Evolutionary conservation across 2,888 invertebrate genomes (phyloP), one percentile per base, ranked within the genome.

Genomic region (Ashinkailepas kermadecensis): DNA sequence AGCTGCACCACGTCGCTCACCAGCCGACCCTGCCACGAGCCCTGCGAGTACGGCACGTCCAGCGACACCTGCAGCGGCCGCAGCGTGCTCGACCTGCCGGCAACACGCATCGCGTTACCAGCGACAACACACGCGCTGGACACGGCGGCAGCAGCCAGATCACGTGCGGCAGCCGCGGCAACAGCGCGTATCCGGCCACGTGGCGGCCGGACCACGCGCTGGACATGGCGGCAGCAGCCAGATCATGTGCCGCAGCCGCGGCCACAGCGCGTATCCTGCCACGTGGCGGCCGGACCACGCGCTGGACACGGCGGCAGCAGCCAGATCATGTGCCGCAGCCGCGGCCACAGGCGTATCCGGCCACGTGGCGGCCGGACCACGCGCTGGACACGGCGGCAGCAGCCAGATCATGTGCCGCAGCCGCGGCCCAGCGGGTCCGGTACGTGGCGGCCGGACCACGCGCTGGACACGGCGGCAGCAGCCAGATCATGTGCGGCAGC

Each of bases 11-110:
- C 86, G 85, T 91, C 91, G 57, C 88, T 88, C 0, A 89, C 90
- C 62, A 91, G 87, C 13, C 87, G 86, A 0, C 90, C 90, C 67
- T 87, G 86, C 91, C 91, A 92, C 84, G 88, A 88, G 0, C 91
- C 91, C 86, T 90, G 89, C 0, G 91, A 90, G 85, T 91, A 92
- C 13, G 87, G 87, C n/a, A 89, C 87, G 82, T 86, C 84, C 1
- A 89, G 86, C 21, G 83, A 82, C 57, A 83, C 85, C 13, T 86
- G 85, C 21, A 84, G 80, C 54, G 85, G 83, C 70, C 83, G 83
- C 83, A 86, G 91, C 87, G 88, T 88, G 85, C 86, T 87, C 86
- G 84, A 89, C 86, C 87, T 88, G 86, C 87, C 87, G 83, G 89
- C 88, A 81, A 89, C 88, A 82, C 87, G 86, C 82, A 89, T 86